Evolutionary conservation across 2,113 vertebrate genomes (phyloP), one percentile per base, ranked within the genome.

Genomic region (Marcusenius ussheri): DNA sequence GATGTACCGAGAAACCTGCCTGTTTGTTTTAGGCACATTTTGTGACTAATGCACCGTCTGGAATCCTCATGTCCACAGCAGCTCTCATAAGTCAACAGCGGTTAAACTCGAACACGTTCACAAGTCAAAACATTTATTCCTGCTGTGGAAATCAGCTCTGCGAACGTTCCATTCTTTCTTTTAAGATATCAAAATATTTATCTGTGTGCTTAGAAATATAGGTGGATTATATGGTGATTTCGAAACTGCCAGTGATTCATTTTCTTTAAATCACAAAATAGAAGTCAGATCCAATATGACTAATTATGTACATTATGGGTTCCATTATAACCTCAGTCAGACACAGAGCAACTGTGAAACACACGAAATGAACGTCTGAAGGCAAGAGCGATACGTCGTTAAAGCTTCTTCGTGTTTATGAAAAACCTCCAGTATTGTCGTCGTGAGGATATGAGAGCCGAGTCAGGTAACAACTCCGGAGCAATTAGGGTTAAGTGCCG

Each of bases 101-200:
- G 62, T 70, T 70, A 70, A 70, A 66, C n/a, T 24, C 11, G 5
- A 77, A 80, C 74, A 19, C 39, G 31, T 42, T 80, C 74, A 80
- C 74, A 80, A 80, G 74, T 80, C 74, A 19, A 80, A 80, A 80
- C 74, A 17, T 80, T 80, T 80, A 80, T 80, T 80, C 74, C 74
- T 39, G 35, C 74, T 42, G 74, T 39, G 13, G 74, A 80, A 80
- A 80, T 80, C n/a, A 17, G 35, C 15, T 42, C 15, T 39, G 4
- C 17, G 15, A 80, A 39, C 10, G 35, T 39, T 77, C 13, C 70
- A 80, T 80, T 80, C 74, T 80, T 19, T 39, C 74, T 80, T 80
- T 19, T 19, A 42, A 27, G 62, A 70, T 70, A 11, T 70, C 62
- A 70, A 70, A 80, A 80, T 80, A 42, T 39, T 80, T 80, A 8